Evolutionary conservation across 2,888 invertebrate species (phyloP).

Genomic region (Lypha dubia): DNA sequence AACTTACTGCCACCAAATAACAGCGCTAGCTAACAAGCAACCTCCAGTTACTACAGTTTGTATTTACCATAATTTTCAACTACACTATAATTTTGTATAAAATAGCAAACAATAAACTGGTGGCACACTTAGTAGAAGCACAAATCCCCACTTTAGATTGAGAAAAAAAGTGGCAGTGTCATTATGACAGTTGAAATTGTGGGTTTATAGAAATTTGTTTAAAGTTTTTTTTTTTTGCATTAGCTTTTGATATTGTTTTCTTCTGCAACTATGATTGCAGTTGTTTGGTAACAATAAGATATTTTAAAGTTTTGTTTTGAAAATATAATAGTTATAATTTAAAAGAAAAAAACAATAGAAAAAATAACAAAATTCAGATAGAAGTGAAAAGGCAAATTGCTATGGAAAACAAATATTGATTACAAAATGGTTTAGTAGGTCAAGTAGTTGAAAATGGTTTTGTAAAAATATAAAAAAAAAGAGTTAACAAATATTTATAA

Average conservation of each 20-base stretch:
- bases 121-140: conserved; percentile 57
- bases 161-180: conserved; percentile 63
- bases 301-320: conserved; percentile 7
- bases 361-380: conserved; percentile 10
- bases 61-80: conserved; percentile 33
- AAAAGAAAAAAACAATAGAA: conserved; percentile 24
- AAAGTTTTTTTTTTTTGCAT: not conserved
- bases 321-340: conserved; percentile 60
- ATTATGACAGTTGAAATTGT: conserved; percentile 66
- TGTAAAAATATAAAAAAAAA: no score
- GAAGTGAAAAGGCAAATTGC: not conserved
- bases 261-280: conserved; percentile 21
- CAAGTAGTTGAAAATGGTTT: conserved; percentile 41
- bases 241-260: not conserved
- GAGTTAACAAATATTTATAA: conserved; percentile 45
- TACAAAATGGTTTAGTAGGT: conserved; percentile 67
- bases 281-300: conserved; percentile 47
- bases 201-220: conserved; percentile 40
- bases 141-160: conserved; percentile 37
- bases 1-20: conserved; percentile 6
- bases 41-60: conserved; percentile 24
- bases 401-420: conserved; percentile 66
- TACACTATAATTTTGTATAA: conserved; percentile 51
- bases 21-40: conserved; percentile 33
- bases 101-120: conserved; percentile 28